Evolutionary conservation across 2,797 vertebrate genomes (phyloP), one percentile per base, ranked within the genome.

Genomic region (Tokudaia muenninki): DNA sequence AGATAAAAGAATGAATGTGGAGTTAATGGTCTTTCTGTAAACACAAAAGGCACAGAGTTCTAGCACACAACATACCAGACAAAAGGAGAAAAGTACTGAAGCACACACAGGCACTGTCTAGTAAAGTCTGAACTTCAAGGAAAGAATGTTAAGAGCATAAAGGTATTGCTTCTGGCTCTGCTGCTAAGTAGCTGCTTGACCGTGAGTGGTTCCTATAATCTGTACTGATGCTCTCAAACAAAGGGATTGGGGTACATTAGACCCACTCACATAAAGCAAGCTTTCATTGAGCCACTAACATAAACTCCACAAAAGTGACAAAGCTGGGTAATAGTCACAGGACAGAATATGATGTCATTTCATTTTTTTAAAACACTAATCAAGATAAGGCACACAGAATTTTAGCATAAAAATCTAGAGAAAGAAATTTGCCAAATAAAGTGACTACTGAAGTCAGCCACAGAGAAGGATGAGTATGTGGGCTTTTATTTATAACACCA

Each of bases 201-300:
- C 21, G 63, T 31, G 11, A 81, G 9, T 50, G n/a, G 50, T 82
- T 87, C 31, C 47, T 81, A 91, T 82, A 72, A 17, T 93, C 19
- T 90, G 34, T 92, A 61, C 41, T 87, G 80, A 29, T 41, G 34
- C 31, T 96, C 5, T 93, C 37, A 67, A 50, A 83, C 47, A 63
- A 92, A 74, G 2, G 9, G 37, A 31, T 57, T 65, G 6, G 41
- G 19, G 52, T 52, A 47, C 19, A 78, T 77, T 63, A 88, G 94
- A 55, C 41, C 50, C 65, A 92, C n/a, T 26, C 7, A 44, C 34
- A 75, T 3, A 3, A 47, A 90, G 50, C 72, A 93, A 44, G 11
- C 59, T 41, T 92, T 87, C 87, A 77, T 21, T 91, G 57, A 95
- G 74, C 57, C 75, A 57, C 34, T 87, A 55, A 50, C 93, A 50